Evolutionary conservation across 2,797 vertebrate species (phyloP).

Genomic region (Knipowitschia caucasica): DNA sequence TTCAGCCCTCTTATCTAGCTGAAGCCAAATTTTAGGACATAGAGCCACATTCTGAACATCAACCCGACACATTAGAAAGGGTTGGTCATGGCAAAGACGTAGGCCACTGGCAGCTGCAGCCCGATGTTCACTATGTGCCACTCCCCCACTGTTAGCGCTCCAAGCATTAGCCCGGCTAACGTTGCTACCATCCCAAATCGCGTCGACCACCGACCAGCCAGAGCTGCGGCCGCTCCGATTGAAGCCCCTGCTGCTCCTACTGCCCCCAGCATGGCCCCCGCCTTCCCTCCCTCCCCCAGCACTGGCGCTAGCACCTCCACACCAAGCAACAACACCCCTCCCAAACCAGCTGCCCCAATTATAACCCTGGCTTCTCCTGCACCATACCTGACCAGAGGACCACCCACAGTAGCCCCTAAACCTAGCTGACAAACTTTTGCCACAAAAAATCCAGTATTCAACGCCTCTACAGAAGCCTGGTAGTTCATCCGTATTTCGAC

Average conservation of each 20-base stretch:
- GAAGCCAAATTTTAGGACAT: too few relatives aligned
- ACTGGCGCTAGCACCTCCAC: conserved; percentile 27
- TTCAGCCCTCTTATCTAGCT: too few relatives aligned
- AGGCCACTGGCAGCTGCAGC: conserved; percentile 54
- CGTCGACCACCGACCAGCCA: conserved; percentile 39
- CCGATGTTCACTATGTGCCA: conserved; percentile 59
- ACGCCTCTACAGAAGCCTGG: conserved; percentile 45
- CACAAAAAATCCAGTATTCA: conserved; percentile 46
- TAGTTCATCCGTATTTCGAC: conserved; percentile 27
- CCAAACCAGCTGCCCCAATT: conserved; percentile 42
- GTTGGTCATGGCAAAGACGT: conserved; percentile 58
- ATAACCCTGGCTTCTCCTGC: conserved; percentile 45
- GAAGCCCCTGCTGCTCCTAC: conserved; percentile 52
- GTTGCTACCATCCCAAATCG: conserved; percentile 48
- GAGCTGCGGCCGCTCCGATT: conserved; percentile 42
- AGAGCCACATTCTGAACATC: too few relatives aligned
- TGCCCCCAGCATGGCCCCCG: conserved; percentile 56
- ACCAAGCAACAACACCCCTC: conserved; percentile 21
- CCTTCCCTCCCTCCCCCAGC: conserved; percentile 42
- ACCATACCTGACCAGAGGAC: conserved; percentile 39
- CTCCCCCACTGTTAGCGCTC: conserved; percentile 43
- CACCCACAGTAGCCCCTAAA: conserved; percentile 56
- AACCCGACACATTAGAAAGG: conserved; percentile 26
- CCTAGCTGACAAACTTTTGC: conserved; percentile 53
- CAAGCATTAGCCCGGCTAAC: conserved; percentile 41